Evolutionary conservation across 2,797 vertebrate genomes (phyloP), one percentile per base, ranked within the genome.

Genomic region (Galago senegalensis): DNA sequence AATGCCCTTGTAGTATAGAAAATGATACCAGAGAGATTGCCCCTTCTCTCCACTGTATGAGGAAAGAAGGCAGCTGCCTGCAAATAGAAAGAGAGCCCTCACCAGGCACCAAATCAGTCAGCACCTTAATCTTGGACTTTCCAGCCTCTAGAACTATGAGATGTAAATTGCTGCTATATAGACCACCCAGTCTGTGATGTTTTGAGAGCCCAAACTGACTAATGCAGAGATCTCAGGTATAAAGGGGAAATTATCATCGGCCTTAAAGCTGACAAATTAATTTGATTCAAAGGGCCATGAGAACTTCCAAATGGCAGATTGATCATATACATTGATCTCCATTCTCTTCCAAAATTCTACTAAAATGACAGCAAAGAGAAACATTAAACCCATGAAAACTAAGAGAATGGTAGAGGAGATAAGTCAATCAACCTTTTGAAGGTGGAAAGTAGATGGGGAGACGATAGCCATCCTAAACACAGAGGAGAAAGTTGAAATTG

Each of bases 201-300:
- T 88, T 67, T 76, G 65, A 46, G 60, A 89, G 43, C 65, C 70
- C 3, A 5, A 49, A 40, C 20, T 12, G 31, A 67, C 90, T 21
- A 58, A 31, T 61, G 3, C 40, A 87, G 70, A 67, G 63, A 56
- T 23, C 34, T 73, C 34, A 73, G 58, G 84, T 60, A 81, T 87
- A 67, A 87, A 91, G 65, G 77, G 37, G 69, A 93, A 95, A 94
- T 96, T 85, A 86, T 69, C 84, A 76, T 79, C 25, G 25, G 25
- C 37, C 77, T 92, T 88, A 95, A 94, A 76, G 72, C 75, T 80
- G 75, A 96, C 69, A 76, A 76, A 86, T 95, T 82, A 94, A 88
- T 85, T 95, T 83, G 76, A 97, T 91, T 96, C 89, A 96, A 87
- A 81, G n/a, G 67, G 18, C 77, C 69, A 58, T 97, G 89, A 93